Evolutionary conservation across 2,797 vertebrate genomes (phyloP).

Genomic region (Loriculus beryllinus): DNA sequence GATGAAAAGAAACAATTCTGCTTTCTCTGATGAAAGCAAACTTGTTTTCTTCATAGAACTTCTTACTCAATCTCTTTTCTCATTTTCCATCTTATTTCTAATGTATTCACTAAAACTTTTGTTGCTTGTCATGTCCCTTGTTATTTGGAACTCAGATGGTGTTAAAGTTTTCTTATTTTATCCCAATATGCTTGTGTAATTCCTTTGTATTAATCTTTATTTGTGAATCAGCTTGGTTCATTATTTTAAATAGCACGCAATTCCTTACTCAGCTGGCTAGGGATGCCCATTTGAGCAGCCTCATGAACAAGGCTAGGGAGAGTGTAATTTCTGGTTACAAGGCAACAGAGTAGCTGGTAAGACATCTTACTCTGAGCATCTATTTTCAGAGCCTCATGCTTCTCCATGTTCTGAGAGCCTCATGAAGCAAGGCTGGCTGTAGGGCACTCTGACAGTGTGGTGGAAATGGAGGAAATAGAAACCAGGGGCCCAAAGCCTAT

Average conservation of each 20-base stretch:
- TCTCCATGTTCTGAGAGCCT: not conserved
- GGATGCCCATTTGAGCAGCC: not conserved
- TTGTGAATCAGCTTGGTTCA: not conserved
- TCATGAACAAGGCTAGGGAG: not conserved
- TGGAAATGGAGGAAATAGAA: not conserved
- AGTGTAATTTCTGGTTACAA: not conserved
- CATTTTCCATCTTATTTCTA: not conserved
- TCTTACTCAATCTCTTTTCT: not conserved
- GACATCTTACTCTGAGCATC: not conserved
- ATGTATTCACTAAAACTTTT: not conserved
- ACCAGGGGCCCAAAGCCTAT: fast-evolving
- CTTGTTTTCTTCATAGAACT: not conserved
- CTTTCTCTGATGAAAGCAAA: not conserved
- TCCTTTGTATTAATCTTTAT: not conserved
- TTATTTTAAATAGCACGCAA: not conserved
- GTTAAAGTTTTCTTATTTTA: not conserved
- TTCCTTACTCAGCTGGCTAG: not conserved
- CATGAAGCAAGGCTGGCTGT: not conserved
- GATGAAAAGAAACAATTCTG: not conserved
- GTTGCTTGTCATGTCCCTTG: not conserved
- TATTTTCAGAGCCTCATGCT: not conserved
- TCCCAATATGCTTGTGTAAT: not conserved
- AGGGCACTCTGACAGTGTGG: not conserved
- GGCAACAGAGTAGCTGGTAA: not conserved
- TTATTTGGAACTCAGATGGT: not conserved